Conservation (phyloP, 1,140 invertebrate species). For the Pollicipes pollicipes region DNA sequence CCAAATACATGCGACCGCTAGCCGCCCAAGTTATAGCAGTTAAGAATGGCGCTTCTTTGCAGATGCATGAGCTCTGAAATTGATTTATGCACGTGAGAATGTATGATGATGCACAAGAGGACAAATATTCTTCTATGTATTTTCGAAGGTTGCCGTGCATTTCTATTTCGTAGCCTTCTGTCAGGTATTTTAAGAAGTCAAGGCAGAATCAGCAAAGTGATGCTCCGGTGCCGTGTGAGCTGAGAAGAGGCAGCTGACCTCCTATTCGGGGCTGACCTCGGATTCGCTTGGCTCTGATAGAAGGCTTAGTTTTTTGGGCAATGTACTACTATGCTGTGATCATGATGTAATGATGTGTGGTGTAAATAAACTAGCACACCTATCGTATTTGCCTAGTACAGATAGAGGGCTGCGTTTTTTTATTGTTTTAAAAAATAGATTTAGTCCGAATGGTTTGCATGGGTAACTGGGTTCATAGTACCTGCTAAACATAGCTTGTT, state of each 20-base stretch:
- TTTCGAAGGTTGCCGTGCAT: neutral
- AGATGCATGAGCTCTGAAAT: neutral
- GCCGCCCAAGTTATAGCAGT: neutral
- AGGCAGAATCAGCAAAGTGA: neutral
- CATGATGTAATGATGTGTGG: neutral
- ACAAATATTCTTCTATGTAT: neutral
- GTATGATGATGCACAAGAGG: neutral
- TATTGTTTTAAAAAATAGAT: too few species aligned
- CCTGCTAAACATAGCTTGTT: too few species aligned
- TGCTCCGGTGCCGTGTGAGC: neutral
- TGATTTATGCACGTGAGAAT: too few species aligned
- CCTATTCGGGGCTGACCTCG: neutral
- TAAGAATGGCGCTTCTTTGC: neutral
- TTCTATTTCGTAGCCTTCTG: neutral
- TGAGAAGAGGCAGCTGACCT: too few species aligned
- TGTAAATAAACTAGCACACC: neutral
- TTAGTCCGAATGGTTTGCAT: too few species aligned
- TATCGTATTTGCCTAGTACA: too few species aligned
- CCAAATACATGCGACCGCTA: neutral
- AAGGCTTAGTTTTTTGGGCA: neutral
- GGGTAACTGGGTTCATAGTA: too few species aligned
- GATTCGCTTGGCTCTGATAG: neutral
- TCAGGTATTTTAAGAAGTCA: neutral
- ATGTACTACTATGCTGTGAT: neutral
- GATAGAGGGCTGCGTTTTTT: too few species aligned